These are phyloP conservation scores for Cirrhinus mrigala DNA, from an alignment of 2,797 vertebrate genomes.

Conservation along the genomic window DNA sequence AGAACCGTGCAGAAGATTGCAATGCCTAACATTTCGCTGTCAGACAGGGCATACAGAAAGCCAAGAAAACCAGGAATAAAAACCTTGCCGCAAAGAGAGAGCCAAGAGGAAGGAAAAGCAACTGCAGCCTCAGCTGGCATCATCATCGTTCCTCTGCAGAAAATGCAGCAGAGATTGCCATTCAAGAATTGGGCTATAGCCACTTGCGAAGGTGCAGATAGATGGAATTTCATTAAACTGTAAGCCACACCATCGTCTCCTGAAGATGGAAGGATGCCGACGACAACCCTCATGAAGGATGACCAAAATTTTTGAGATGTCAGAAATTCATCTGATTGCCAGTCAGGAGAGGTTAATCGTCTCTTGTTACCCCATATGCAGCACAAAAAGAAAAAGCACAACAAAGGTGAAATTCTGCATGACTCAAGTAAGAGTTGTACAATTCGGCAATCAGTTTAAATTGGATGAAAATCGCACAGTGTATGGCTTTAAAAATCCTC, in stretches of 20 bases:
- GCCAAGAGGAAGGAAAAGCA: neutral
- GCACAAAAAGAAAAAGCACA: neutral
- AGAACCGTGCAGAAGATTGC: neutral
- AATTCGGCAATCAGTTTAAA: no score
- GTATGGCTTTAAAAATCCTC: neutral
- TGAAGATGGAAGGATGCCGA: neutral
- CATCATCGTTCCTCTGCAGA: neutral
- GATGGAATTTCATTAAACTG: neutral
- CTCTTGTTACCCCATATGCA: neutral
- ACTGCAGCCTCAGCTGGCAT: slow-evolving; percentile 15
- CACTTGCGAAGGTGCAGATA: neutral
- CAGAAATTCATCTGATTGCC: neutral
- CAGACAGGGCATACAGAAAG: neutral
- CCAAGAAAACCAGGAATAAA: neutral
- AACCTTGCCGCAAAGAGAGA: neutral
- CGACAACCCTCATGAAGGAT: no score
- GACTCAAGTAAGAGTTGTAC: neutral
- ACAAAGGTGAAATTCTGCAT: neutral
- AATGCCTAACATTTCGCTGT: neutral
- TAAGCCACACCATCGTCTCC: neutral
- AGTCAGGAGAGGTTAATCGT: neutral
- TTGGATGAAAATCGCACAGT: no score
- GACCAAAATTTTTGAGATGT: no score
- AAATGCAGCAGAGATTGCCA: neutral
- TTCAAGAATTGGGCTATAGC: neutral